These are phyloP conservation scores for Gymnothorax javanicus DNA, from an alignment of 2,797 vertebrate species.

Conservation along the genomic window DNA sequence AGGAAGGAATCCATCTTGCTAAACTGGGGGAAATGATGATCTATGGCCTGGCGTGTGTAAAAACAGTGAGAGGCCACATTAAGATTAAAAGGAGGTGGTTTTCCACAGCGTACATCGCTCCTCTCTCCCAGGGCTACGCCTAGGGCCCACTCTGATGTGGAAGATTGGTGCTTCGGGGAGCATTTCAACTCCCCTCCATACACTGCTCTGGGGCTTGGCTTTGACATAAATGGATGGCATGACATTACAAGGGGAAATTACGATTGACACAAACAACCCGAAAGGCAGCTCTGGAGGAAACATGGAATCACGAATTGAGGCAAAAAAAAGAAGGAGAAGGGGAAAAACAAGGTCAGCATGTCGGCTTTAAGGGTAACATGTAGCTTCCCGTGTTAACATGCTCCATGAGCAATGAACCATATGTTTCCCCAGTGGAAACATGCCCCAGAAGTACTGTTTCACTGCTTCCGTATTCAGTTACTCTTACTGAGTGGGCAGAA, in stretches of 20 bases:
- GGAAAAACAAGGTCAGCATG: background rate
- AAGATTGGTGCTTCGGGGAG: constrained; percentile 5
- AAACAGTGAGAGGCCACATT: background rate
- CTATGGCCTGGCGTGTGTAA: constrained; percentile 8
- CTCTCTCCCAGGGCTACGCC: background rate
- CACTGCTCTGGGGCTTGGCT: background rate
- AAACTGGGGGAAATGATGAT: background rate
- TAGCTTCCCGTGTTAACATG: background rate
- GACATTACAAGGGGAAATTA: background rate
- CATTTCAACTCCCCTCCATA: background rate
- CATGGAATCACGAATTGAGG: background rate
- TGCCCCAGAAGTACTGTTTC: background rate
- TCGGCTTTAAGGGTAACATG: background rate
- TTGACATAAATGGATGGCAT: constrained; percentile 17
- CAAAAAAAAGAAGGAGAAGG: background rate
- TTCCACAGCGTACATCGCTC: background rate
- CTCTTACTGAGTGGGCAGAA: background rate
- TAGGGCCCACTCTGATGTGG: background rate
- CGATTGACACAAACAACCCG: constrained; percentile 10
- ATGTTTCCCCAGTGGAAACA: background rate
- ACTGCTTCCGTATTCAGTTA: background rate
- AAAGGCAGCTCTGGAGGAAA: background rate
- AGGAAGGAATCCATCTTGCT: background rate
- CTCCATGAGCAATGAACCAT: constrained; percentile 9
- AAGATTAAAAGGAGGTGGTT: background rate